These are phyloP conservation scores for Platyrinchus mystaceus DNA, from an alignment of 2,797 vertebrate species.

Conservation along the genomic window DNA sequence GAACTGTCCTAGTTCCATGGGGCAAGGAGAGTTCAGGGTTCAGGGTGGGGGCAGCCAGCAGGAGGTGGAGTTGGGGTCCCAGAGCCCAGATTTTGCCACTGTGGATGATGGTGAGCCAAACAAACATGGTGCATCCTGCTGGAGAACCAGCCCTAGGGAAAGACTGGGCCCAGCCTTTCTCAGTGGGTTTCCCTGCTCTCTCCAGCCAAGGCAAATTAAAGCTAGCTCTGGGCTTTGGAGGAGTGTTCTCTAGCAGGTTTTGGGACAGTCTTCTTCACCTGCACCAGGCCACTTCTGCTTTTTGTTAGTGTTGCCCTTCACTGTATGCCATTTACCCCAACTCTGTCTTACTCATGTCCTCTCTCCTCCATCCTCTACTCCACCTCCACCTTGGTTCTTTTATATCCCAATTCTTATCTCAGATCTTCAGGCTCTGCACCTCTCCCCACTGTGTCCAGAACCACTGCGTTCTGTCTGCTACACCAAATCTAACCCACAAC, in stretches of 20 bases:
- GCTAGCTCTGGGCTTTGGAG: not conserved
- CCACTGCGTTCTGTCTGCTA: not conserved
- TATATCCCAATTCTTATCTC: not conserved
- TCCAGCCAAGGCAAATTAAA: not conserved
- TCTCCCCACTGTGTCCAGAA: not conserved
- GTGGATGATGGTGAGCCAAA: not conserved
- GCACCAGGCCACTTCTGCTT: not conserved
- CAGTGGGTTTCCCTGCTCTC: not conserved
- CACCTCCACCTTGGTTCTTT: rapidly evolving
- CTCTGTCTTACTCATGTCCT: not conserved
- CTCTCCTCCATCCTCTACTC: not conserved
- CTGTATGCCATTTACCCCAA: not conserved
- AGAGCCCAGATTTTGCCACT: not conserved
- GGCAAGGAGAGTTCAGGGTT: not conserved
- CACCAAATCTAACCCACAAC: not conserved
- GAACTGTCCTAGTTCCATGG: not conserved
- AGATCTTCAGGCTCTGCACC: not conserved
- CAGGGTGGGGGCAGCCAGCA: not conserved
- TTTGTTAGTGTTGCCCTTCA: not conserved
- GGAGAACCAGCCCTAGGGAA: not conserved
- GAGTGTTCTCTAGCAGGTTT: not conserved
- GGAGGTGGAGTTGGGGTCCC: not conserved
- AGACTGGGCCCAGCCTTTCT: not conserved
- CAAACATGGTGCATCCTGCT: rapidly evolving
- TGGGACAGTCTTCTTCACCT: not conserved